A percentile compares a stretch with the other conserved stretches of the same genome.
Conservation (phyloP, 2,888 invertebrate species). For the Yponomeuta plumbellus region DNA sequence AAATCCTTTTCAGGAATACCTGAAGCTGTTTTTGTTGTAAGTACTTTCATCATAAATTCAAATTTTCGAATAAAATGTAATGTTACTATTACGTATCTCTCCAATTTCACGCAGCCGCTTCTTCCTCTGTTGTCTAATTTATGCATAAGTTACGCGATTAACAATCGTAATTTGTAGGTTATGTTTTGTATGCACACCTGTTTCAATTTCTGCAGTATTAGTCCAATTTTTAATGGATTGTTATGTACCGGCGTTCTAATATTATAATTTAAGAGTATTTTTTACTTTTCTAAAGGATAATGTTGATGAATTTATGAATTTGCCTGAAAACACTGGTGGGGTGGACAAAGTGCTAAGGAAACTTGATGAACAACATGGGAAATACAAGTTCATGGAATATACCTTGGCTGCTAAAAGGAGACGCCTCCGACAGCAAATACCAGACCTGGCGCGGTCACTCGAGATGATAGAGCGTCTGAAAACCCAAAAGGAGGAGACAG, state of each 20-base stretch:
- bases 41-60: constrained; percentile 34
- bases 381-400: constrained; percentile 98
- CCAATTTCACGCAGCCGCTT: too few relatives aligned
- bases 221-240: not conserved
- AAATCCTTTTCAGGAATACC: constrained; percentile 90
- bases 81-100: too few relatives aligned
- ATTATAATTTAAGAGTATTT: not conserved
- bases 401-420: constrained; percentile 91
- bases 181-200: constrained; percentile 13
- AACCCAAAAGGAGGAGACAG: constrained; percentile 85
- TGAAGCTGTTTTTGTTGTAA: constrained; percentile 91
- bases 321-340: constrained; percentile 86
- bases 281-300: constrained; percentile 82
- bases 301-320: constrained; percentile 94
- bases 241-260: not conserved
- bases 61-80: too few relatives aligned
- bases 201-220: not conserved
- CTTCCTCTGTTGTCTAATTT: too few relatives aligned
- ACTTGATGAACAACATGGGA: constrained; percentile 95
- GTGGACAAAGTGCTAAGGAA: constrained; percentile 90
- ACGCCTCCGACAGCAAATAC: constrained; percentile 92
- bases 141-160: too few relatives aligned
- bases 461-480: constrained; percentile 94
- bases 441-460: constrained; percentile 93
- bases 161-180: constrained; percentile 16